Percentiles rank a stretch among this genome's conserved stretches.
phyloP scores from a whole-genome alignment of 2,113 vertebrate genomes.

The Anser cygnoides region DNA sequence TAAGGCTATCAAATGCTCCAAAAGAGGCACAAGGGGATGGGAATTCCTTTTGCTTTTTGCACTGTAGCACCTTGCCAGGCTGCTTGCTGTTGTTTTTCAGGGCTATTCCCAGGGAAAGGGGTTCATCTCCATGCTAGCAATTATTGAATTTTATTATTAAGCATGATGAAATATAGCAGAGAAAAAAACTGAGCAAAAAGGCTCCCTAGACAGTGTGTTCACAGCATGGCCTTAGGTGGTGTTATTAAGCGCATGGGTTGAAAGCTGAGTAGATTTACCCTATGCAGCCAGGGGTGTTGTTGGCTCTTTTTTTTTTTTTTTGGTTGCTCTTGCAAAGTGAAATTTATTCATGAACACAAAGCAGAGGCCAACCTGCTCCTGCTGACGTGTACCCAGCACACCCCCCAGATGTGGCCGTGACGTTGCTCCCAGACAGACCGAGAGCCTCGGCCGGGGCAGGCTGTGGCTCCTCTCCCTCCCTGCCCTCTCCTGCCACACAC shows the following conservation, averaged over 20 bases:
- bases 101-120: background rate
- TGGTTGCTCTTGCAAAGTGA: background rate
- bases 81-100: background rate
- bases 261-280: constrained; percentile 30
- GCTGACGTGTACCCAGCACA: background rate
- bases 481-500: background rate
- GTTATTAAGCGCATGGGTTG: background rate
- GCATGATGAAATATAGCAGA: constrained; percentile 22
- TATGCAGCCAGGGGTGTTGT: background rate
- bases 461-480: background rate
- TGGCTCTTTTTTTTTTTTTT: background rate
- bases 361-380: constrained; percentile 1
- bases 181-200: constrained; percentile 16
- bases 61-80: background rate
- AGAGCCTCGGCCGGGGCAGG: background rate
- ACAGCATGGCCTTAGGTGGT: constrained; percentile 16
- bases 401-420: background rate
- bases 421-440: background rate
- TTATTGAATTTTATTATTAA: constrained; percentile 58
- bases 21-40: background rate
- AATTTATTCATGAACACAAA: constrained; percentile 51
- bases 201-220: background rate
- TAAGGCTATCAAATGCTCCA: background rate
- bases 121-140: background rate
- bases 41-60: constrained; percentile 10